These are phyloP conservation scores for Encarsia formosa DNA, from an alignment of 2,888 invertebrate species.

Conservation along the genomic window DNA sequence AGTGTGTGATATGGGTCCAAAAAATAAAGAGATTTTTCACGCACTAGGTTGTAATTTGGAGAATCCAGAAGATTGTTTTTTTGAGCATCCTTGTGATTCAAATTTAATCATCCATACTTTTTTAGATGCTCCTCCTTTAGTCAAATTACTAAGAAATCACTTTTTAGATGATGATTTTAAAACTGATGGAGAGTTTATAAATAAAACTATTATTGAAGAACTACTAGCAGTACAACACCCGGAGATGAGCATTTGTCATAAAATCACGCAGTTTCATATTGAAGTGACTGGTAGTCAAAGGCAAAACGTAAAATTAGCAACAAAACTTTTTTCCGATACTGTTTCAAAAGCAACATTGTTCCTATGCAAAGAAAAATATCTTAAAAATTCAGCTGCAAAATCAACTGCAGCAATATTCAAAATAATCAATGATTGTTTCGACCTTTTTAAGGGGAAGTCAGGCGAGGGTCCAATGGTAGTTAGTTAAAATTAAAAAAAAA, in stretches of 20 bases:
- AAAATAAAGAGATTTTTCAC: slow-evolving; percentile 15
- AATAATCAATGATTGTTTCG: background rate
- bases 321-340: background rate
- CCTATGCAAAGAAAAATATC: background rate
- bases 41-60: background rate
- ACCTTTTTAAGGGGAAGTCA: no score
- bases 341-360: background rate
- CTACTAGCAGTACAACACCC: background rate
- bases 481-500: no score
- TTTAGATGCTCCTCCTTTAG: background rate
- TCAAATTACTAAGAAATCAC: background rate
- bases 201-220: background rate
- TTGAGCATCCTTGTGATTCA: background rate
- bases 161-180: background rate
- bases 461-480: no score
- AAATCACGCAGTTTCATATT: background rate
- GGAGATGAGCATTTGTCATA: background rate
- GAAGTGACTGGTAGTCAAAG: background rate
- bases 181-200: background rate
- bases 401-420: no score
- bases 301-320: background rate
- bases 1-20: slow-evolving; percentile 31
- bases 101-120: background rate
- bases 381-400: background rate
- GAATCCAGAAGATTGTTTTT: background rate